A percentile compares a stretch with the other conserved stretches of the same genome.
Conservation (phyloP, 1,140 invertebrate genomes). For the Aphelenchoides avenae region DNA sequence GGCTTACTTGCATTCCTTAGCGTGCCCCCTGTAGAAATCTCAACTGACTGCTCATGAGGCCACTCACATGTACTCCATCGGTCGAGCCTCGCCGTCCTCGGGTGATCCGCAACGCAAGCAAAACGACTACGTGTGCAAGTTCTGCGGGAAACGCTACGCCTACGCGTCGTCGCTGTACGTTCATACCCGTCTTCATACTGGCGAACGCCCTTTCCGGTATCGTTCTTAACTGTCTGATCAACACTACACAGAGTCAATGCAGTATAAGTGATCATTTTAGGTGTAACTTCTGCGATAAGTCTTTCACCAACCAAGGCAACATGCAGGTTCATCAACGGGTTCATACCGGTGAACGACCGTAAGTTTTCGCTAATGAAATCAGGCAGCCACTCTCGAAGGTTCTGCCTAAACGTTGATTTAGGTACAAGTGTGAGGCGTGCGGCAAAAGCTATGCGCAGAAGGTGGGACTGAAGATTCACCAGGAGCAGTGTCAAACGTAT, state of each 20-base stretch:
- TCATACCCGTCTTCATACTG: constrained; percentile 52
- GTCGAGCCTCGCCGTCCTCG: not conserved
- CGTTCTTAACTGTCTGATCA: not conserved
- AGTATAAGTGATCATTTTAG: constrained; percentile 20
- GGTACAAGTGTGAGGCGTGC: constrained; percentile 48
- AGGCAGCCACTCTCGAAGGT: too few relatives aligned
- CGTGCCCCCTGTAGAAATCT: constrained; percentile 46
- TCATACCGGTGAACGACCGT: constrained; percentile 78
- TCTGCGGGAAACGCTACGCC: constrained; percentile 56
- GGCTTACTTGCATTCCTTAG: not conserved
- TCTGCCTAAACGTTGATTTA: constrained; percentile 15
- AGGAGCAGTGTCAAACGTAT: constrained; percentile 51
- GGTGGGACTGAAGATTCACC: constrained; percentile 57
- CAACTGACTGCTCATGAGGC: constrained; percentile 58
- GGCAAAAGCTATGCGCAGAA: constrained; percentile 56
- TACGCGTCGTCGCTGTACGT: constrained; percentile 54
- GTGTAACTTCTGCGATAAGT: constrained; percentile 64
- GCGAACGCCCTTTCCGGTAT: constrained; percentile 51
- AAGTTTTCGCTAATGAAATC: constrained; percentile 67
- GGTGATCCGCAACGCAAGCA: constrained; percentile 18
- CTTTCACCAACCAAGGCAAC: constrained; percentile 64
- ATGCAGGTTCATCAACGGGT: constrained; percentile 72
- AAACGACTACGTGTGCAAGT: constrained; percentile 51
- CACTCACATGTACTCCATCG: constrained; percentile 42
- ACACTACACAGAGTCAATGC: not conserved